Base-by-base conservation (phyloP, 1,140 invertebrate species). In the Heliconius congener region DNA sequence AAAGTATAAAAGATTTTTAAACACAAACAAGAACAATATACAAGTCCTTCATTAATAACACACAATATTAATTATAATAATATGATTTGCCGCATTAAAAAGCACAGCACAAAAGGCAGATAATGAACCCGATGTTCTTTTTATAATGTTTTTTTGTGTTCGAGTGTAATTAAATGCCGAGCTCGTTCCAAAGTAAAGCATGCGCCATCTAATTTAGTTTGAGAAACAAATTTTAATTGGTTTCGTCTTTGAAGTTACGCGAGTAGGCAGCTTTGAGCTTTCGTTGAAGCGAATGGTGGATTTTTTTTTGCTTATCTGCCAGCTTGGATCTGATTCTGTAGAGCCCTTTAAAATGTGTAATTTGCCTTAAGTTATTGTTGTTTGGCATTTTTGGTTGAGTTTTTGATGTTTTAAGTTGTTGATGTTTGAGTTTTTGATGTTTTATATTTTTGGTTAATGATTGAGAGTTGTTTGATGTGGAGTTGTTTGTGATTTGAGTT, bases 211-310 rank as follows among this genome's bases (percentile, higher is more conserved):
- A 78, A 78, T 75, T 78, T 77, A 81, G 79, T 77, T 66, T 74
- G 55, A 77, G 66, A 81, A 77, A 81, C 79, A 77, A 77, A 81
- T 74, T 77, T 81, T 81, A 81, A 81, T 81, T 81, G 78, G 78
- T 75, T 70, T 50, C 78, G 60, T 73, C 74, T 79, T 79, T 79
- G 73, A 74, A 79, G 72, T 74, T 78, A 39, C 70, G 37, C 46
- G 57, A 42, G 60, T 76, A 76, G 71, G 71, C 52, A 19, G 46
- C 71, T 78, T 78, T 78, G 76, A 78, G 46, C 71, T 71, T 34
- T 71, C 52, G 76, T 52, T 52, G 18, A 19, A 52, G 50, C 50
- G 57, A 76, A 76, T 76, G 74, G 60, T 30, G 34, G n/a, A 30
- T 11, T 66, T 66, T 66, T 66, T 66, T 66, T 66, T 66, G 9